phyloP scores from a whole-genome alignment of 2,888 invertebrate species.

The Cosmopolites sordidus region DNA sequence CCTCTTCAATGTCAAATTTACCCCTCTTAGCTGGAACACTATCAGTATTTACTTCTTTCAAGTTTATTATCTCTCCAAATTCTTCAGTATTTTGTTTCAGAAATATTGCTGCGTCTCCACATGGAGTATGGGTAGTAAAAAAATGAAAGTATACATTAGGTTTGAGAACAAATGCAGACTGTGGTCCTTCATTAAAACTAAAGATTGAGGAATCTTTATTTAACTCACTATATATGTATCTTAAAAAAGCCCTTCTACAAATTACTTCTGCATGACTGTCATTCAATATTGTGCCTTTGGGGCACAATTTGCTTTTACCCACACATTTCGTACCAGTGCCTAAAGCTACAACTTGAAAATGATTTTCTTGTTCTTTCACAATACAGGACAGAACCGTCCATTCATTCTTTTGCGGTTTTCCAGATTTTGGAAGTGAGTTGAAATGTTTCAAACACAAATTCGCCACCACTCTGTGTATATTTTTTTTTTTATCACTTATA shows the following conservation, averaged over 20 bases:
- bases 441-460: constrained; percentile 59
- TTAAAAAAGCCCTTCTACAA: constrained; percentile 74
- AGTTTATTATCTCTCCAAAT: constrained; percentile 29
- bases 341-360: constrained; percentile 66
- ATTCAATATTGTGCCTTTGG: constrained; percentile 68
- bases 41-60: constrained; percentile 13
- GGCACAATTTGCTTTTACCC: constrained; percentile 63
- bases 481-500: neutral
- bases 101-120: constrained; percentile 90
- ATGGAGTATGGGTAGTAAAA: constrained; percentile 82
- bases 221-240: constrained; percentile 66
- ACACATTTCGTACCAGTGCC: constrained; percentile 92
- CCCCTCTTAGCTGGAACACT: constrained; percentile 31
- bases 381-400: constrained; percentile 84
- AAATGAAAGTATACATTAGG: constrained; percentile 69
- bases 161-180: constrained; percentile 40
- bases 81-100: constrained; percentile 50
- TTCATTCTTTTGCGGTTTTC: constrained; percentile 69
- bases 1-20: constrained; percentile 35
- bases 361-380: constrained; percentile 51
- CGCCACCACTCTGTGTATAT: constrained; percentile 49
- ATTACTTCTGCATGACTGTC: constrained; percentile 93
- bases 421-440: constrained; percentile 64
- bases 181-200: constrained; percentile 26
- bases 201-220: constrained; percentile 28